Evolutionary conservation across 1,140 invertebrate genomes (phyloP).

Genomic region (Zaprionus davidi): DNA sequence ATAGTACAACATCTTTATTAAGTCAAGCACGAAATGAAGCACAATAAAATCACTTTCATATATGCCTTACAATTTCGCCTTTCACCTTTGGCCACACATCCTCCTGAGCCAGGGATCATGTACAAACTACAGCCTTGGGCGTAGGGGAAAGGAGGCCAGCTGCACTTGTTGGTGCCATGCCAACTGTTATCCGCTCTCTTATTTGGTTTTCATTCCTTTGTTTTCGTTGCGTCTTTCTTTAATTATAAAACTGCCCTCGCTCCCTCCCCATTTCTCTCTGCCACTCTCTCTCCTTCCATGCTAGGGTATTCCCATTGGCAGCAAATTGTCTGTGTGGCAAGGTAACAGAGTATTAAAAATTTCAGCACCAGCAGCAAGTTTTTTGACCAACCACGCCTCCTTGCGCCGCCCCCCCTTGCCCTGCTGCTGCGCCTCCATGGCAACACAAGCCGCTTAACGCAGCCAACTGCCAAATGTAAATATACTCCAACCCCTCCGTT

Average conservation of each 20-base stretch:
- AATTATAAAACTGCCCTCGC: conserved; percentile 64
- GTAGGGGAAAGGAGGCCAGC: not conserved
- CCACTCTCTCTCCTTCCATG: not conserved
- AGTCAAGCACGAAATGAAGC: not conserved
- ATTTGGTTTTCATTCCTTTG: conserved; percentile 62
- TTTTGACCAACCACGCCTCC: conserved; percentile 55
- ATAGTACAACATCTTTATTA: not conserved
- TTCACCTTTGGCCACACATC: too few relatives aligned
- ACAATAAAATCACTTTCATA: not conserved
- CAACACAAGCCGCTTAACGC: conserved; percentile 78
- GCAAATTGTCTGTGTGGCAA: conserved; percentile 76
- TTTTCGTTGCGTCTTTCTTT: conserved; percentile 68
- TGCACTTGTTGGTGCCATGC: conserved; percentile 47
- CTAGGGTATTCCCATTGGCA: conserved; percentile 67
- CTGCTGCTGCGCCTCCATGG: conserved; percentile 46
- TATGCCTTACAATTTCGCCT: too few relatives aligned
- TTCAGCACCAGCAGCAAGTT: conserved; percentile 68
- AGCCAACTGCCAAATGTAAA: conserved; percentile 80
- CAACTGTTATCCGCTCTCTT: conserved; percentile 64
- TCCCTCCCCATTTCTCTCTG: not conserved
- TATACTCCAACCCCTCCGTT: conserved; percentile 68
- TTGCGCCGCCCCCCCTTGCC: conserved; percentile 13
- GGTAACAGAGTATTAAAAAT: conserved; percentile 80
- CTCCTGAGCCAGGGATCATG: too few relatives aligned
- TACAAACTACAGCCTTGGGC: not conserved